phyloP scores from a whole-genome alignment of 2,888 invertebrate genomes.

The Scaptomyza parva region DNA sequence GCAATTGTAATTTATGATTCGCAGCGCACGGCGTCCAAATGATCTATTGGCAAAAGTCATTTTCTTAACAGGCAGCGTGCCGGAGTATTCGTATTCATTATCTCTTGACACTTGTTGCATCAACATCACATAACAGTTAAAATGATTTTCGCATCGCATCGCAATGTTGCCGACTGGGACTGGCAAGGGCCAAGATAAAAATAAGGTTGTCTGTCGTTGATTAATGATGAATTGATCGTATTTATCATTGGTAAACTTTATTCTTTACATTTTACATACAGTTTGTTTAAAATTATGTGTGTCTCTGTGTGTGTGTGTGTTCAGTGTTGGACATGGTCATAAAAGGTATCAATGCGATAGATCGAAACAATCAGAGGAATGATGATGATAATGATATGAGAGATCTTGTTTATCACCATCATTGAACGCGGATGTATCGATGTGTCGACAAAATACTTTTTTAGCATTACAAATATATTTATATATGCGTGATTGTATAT shows the following conservation, averaged over 20 bases:
- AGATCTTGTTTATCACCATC: background rate
- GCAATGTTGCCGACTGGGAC: too few species aligned
- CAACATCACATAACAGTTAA: constrained; percentile 59
- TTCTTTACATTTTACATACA: constrained; percentile 76
- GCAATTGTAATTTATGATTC: constrained; percentile 72
- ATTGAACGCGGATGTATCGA: constrained; percentile 1
- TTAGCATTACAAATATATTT: constrained; percentile 23
- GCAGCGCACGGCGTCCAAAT: constrained; percentile 74
- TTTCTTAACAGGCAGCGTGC: constrained; percentile 29
- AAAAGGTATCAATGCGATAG: constrained; percentile 37
- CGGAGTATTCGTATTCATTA: constrained; percentile 17
- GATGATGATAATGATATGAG: constrained; percentile 4
- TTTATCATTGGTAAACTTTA: constrained; percentile 78
- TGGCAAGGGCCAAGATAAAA: constrained; percentile 8
- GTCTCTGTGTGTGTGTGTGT: constrained; percentile 29
- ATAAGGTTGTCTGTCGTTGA: constrained; percentile 30
- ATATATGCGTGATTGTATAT: background rate
- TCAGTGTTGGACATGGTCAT: constrained; percentile 46
- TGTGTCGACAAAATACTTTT: constrained; percentile 21
- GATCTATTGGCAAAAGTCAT: constrained; percentile 69
- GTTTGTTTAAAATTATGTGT: constrained; percentile 63
- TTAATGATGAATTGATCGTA: constrained; percentile 59
- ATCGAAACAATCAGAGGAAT: background rate
- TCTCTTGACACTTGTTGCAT: constrained; percentile 4
- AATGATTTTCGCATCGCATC: constrained; percentile 58